Base-by-base conservation (phyloP, 1,140 invertebrate genomes). In the Drosophila littoralis region DNA sequence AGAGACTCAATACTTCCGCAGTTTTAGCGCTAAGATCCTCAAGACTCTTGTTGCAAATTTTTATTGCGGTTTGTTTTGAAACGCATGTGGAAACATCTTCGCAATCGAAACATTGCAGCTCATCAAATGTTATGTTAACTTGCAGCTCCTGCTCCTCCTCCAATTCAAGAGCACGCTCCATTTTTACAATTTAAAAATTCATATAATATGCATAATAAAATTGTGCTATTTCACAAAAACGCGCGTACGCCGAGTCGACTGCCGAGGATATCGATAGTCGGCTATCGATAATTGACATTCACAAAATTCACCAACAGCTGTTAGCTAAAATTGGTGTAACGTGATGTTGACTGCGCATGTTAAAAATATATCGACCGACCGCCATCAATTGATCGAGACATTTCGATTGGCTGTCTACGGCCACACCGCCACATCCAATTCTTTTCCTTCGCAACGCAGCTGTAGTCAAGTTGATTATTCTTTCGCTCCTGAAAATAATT, bases 1-100 rank as follows among this genome's bases (percentile, higher is more conserved):
- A 89, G 9, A 88, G n/a, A 10, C 59, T 35, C 33, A 88, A 57
- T 10, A 88, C 51, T 6, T 81, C 74, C 2, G 17, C 52, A 15
- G 60, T 55, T 38, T 35, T 69, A 6, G 38, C 40, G 1, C 58
- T 57, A 1, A 70, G 42, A 13, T 70, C 17, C 2, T 32, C 4
- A 15, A 89, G 3, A n/a, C 59, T 75, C 22, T 65, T 63, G 1
- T 52, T 54, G 64, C 77, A 77, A 4, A 75, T 68, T 10, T 46
- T 57, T 7, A 89, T 5, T 6, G 84, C 84, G 1, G 54, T 35
- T 6, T 78, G 22, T 12, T 64, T 43, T 33, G 88, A 51, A 6
- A 83, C 60, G 7, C 72, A 13, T 1, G 70, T 28, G 1, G 55
- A 51, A 4, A 88, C 42, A 17, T 81, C 70, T 7, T 78, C 67